Percentiles rank a stretch among this genome's conserved stretches.
These are phyloP conservation scores for Geotrypetes seraphini DNA, from an alignment of 2,797 vertebrate genomes.

Conservation along the genomic window DNA sequence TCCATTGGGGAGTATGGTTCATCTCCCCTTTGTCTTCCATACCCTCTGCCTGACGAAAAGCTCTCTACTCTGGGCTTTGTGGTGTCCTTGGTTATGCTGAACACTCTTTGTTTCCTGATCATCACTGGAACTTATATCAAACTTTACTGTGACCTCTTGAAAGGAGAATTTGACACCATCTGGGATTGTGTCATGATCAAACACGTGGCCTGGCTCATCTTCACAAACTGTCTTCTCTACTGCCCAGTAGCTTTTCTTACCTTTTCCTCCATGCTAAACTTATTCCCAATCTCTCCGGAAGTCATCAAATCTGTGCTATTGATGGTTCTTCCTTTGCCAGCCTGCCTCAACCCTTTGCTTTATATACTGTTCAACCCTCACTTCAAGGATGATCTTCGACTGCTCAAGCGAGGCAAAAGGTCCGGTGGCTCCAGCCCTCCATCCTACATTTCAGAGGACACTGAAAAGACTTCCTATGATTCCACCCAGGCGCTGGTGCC, in stretches of 20 bases:
- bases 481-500: conserved; percentile 80
- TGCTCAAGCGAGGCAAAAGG: conserved; percentile 51
- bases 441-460: conserved; percentile 66
- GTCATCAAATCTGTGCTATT: conserved; percentile 75
- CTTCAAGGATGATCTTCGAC: conserved; percentile 72
- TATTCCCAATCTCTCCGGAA: conserved; percentile 69
- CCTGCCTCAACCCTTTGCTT: conserved; percentile 82
- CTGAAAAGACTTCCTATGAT: conserved; percentile 85
- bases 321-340: conserved; percentile 75
- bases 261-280: conserved; percentile 73
- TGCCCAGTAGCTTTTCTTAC: conserved; percentile 82
- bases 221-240: conserved; percentile 82
- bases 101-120: conserved; percentile 78
- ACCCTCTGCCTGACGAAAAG: conserved; percentile 67
- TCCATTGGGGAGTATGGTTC: conserved; percentile 50
- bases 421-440: conserved; percentile 51
- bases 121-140: conserved; percentile 79
- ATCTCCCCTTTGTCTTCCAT: conserved; percentile 76
- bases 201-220: conserved; percentile 79
- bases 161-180: conserved; percentile 51
- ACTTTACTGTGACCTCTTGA: conserved; percentile 71
- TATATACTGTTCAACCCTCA: conserved; percentile 85
- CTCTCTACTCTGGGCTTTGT: conserved; percentile 54
- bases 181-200: conserved; percentile 76
- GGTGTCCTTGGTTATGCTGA: conserved; percentile 73